Base-by-base conservation (phyloP, 2,797 vertebrate species). In the Brotula barbata region DNA sequence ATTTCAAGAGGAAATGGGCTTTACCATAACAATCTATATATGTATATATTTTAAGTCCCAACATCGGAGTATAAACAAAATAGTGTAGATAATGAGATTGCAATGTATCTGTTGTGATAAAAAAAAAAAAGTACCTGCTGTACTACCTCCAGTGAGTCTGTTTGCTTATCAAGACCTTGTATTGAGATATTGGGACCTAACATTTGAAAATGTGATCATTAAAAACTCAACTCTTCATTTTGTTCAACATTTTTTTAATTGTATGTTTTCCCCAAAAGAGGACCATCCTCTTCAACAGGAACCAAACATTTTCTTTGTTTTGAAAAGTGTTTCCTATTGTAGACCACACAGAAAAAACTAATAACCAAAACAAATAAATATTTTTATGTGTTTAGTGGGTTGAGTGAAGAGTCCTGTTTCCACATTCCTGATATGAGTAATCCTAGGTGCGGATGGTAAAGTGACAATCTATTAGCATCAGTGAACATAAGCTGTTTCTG, bases 351-450 rank as follows among this genome's bases (percentile, higher is more conserved):
- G 9, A 68, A 44, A 42, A 19, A 44, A 72, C 44, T 36, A 42
- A 68, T 40, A 68, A 58, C 37, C n/a, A 62, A 63, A 71, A 68
- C 49, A 81, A 39, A 83, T 80, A 85, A 83, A 82, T 76, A 80
- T 21, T 66, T 8, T 9, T 68, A 61, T 47, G 58, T 19, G 1
- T 42, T 11, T 0, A 7, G 21, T n/a, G n/a, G 50, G 36, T 51
- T 9, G n/a, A 54, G 33, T 10, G 33, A 47, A 6, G 43, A 20
- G 8, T 53, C 36, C 33, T 2, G 45, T 34, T 46, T 20, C n/a
- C 48, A 50, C 16, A 53, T 34, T 3, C 16, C 23, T 71, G 62
- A 73, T 40, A 9, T 47, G 39, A 10, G 56, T 47, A 40, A 59
- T 50, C 47, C 64, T 46, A 11, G 6, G 31, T 6, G 31, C 31